Base-by-base conservation (phyloP, 2,888 invertebrate genomes). In the Ariolimax columbianus region DNA sequence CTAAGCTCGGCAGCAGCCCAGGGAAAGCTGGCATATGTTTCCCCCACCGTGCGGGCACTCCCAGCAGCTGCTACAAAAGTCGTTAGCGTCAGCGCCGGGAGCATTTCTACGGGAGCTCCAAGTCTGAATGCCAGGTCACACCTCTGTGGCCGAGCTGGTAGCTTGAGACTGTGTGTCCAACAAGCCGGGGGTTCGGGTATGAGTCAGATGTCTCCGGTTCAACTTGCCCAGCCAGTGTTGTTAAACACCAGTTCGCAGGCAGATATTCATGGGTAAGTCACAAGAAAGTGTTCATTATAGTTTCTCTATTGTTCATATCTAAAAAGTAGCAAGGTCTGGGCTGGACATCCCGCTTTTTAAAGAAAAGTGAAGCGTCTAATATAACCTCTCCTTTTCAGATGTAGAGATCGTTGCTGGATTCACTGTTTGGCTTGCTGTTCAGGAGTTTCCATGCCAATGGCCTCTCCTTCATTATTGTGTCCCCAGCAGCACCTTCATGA, bases 11-110 rank as follows among this genome's bases (percentile, higher is more conserved):
- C 91, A 36, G 91, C 91, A 38, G 89, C 91, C 30, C 92, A 92
- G 77, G 92, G 92, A 38, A 92, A 92, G 82, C 88, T 92, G 77
- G 92, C 92, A 0, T 92, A 91, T 82, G 91, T 92, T 30, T 92
- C 92, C 0, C 92, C 92, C 3, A 92, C 92, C 11, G 92, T 92
- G 14, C 86, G 92, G 23, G 85, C 90, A 40, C 86, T 89, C 51
- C 90, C 91, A 70, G 84, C 86, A 43, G 88, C 88, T 68, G 81
- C 87, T 36, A 51, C 80, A 80, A 89, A 88, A 75, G 59, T 87
- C 43, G 88, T 89, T 59, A 89, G 88, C 78, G 89, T 87, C 30
- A 88, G 88, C 38, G 86, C 88, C 23, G 88, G 85, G 17, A 85
- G 77, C 47, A 59, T 84, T 38, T 38, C 80, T 17, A 80, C 77